These are phyloP conservation scores for Sminthurinus aureus DNA, from an alignment of 2,888 invertebrate genomes.

Conservation along the genomic window DNA sequence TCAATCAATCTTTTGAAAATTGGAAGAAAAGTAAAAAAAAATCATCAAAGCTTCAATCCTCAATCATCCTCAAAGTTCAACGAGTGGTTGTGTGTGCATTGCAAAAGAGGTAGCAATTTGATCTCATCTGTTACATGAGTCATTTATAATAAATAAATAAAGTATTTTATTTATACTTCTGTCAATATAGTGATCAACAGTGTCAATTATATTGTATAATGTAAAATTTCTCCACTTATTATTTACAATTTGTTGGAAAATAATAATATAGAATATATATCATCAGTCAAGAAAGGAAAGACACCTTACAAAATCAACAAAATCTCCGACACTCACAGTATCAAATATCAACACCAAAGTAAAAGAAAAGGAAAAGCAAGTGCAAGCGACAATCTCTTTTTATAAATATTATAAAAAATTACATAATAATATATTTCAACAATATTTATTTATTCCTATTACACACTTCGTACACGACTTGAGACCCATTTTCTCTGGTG, in stretches of 20 bases:
- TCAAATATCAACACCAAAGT: too few relatives aligned
- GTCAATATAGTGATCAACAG: too few relatives aligned
- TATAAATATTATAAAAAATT: background rate
- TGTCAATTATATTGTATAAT: too few relatives aligned
- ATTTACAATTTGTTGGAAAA: background rate
- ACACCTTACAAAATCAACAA: too few relatives aligned
- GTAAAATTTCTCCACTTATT: background rate
- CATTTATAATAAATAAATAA: background rate
- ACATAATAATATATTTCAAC: background rate
- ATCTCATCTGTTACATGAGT: constrained; percentile 23
- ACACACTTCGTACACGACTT: background rate
- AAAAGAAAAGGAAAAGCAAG: background rate
- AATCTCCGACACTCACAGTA: too few relatives aligned
- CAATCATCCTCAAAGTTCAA: constrained; percentile 26
- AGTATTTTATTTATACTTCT: too few relatives aligned
- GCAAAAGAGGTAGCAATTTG: constrained; percentile 25
- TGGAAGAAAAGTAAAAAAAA: background rate
- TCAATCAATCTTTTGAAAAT: background rate
- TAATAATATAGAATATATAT: background rate
- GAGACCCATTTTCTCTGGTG: background rate
- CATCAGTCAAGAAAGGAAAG: background rate
- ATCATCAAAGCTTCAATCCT: too few relatives aligned
- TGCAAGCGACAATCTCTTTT: background rate
- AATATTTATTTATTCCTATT: background rate
- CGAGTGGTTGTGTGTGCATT: constrained; percentile 31